Percentiles rank a stretch among this genome's conserved stretches.
These are phyloP conservation scores for Tachina lurida DNA, from an alignment of 2,888 invertebrate species.

Conservation along the genomic window DNA sequence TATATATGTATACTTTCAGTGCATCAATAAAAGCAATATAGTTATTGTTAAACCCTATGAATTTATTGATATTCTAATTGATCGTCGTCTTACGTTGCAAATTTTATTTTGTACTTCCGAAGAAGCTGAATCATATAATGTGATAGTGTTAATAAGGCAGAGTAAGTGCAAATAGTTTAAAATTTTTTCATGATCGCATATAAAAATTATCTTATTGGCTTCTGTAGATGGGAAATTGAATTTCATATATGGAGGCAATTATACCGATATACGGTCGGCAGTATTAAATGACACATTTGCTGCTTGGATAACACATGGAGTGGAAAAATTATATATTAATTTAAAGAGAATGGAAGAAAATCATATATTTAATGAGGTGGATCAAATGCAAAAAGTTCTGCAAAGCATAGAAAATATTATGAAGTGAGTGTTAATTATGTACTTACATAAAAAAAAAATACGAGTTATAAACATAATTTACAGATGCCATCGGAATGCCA, in stretches of 20 bases:
- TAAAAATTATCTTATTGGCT: not conserved
- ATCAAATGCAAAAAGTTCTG: constrained; percentile 47
- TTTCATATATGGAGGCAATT: constrained; percentile 71
- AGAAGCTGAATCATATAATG: constrained; percentile 55
- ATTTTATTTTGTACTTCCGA: constrained; percentile 67
- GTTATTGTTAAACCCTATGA: constrained; percentile 57
- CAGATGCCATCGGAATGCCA: constrained; percentile 44
- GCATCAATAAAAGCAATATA: constrained; percentile 52
- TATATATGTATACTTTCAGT: constrained; percentile 25
- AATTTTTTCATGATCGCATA: not conserved
- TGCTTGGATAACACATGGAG: constrained; percentile 62
- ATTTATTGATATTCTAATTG: constrained; percentile 53
- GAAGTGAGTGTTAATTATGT: constrained; percentile 46
- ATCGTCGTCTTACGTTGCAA: constrained; percentile 50
- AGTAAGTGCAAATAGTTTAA: constrained; percentile 25
- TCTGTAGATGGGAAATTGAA: constrained; percentile 66
- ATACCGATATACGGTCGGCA: constrained; percentile 62
- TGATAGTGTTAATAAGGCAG: constrained; percentile 65
- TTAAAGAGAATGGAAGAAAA: constrained; percentile 61
- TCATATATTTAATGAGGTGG: constrained; percentile 51
- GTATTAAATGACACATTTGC: constrained; percentile 67
- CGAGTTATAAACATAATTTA: not conserved
- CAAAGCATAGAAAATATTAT: constrained; percentile 33
- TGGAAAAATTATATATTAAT: constrained; percentile 69
- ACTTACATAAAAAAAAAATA: not conserved